Evolutionary conservation across 2,797 vertebrate genomes (phyloP).

Genomic region (Cryptoblepharus egeriae): DNA sequence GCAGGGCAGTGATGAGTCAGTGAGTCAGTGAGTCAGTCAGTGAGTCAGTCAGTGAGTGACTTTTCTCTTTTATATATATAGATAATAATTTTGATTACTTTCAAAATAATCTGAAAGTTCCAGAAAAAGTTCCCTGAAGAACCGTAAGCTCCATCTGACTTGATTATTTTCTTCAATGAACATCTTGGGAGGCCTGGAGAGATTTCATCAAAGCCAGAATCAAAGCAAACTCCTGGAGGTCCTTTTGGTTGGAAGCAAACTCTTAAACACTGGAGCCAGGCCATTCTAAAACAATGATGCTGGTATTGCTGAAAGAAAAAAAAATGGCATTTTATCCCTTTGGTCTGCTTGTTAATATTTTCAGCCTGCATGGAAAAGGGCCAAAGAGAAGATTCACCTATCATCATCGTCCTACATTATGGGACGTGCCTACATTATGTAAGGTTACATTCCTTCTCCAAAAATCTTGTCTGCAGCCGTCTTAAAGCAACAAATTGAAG

Average conservation of each 20-base stretch:
- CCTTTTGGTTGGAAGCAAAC: conserved; percentile 67
- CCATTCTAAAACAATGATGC: conserved; percentile 53
- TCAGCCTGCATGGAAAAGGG: conserved; percentile 68
- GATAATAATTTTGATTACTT: too few relatives aligned
- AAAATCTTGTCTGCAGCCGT: conserved; percentile 18
- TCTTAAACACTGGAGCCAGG: conserved; percentile 63
- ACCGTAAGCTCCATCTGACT: too few relatives aligned
- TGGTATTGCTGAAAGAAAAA: conserved; percentile 48
- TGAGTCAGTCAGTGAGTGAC: too few relatives aligned
- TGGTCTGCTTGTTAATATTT: conserved; percentile 60
- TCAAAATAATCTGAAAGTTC: too few relatives aligned
- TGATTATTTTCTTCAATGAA: conserved; percentile 54
- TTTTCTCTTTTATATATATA: too few relatives aligned
- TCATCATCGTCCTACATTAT: conserved; percentile 53
- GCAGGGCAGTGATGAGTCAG: too few relatives aligned
- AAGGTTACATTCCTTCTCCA: conserved; percentile 14
- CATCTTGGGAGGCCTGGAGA: conserved; percentile 62
- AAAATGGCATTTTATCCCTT: conserved; percentile 51
- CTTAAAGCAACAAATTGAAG: conserved; percentile 47
- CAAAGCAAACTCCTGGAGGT: conserved; percentile 69
- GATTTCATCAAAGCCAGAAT: conserved; percentile 60
- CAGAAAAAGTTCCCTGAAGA: too few relatives aligned
- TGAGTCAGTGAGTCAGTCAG: too few relatives aligned
- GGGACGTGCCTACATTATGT: conserved; percentile 47
- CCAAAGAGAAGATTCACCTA: conserved; percentile 69